Base-by-base conservation (phyloP, 2,113 vertebrate genomes). In the Zapus hudsonius region DNA sequence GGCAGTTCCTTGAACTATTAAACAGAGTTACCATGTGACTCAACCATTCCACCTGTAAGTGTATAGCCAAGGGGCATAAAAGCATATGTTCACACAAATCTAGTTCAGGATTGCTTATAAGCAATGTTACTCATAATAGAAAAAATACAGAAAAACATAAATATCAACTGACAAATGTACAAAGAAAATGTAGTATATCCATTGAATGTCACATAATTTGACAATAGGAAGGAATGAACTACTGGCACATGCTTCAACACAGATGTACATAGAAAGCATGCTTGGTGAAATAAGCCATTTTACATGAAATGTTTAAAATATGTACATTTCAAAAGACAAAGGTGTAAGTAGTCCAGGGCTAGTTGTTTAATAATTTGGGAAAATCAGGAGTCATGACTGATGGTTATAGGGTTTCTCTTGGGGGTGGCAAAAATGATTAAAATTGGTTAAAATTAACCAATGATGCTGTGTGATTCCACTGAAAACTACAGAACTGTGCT, bases 211-310 rank as follows among this genome's bases (percentile, higher is more conserved):
- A 8, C 66, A 57, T 67, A 55, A 47, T 27, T 74, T n/a, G 25
- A 23, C 31, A 86, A 55, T 80, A 66, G 64, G 76, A 96, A 84
- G 44, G 19, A 81, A 92, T 79, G 13, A 89, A 67, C 27, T 8
- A 12, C 7, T 55, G 22, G 40, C 40, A 20, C 19, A 20, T 19
- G 5, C 17, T 59, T 52, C 13, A 80, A 74, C 12, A 67, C 29
- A 16, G 23, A 38, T 42, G 7, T 59, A 33, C n/a, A 11, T 55
- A 17, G 42, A 55, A 81, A 88, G 55, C 36, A 44, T 84, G 63
- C 31, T 59, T 44, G 36, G 25, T 19, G 19, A 86, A 44, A 70
- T 16, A 82, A 86, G 44, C 22, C 10, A 81, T 25, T 5, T 36
- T 10, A 8, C 33, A 40, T 57, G 31, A 67, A 52, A 64, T 90